Conservation (phyloP, 2,113 vertebrate genomes). For the Callocephalon fimbriatum region DNA sequence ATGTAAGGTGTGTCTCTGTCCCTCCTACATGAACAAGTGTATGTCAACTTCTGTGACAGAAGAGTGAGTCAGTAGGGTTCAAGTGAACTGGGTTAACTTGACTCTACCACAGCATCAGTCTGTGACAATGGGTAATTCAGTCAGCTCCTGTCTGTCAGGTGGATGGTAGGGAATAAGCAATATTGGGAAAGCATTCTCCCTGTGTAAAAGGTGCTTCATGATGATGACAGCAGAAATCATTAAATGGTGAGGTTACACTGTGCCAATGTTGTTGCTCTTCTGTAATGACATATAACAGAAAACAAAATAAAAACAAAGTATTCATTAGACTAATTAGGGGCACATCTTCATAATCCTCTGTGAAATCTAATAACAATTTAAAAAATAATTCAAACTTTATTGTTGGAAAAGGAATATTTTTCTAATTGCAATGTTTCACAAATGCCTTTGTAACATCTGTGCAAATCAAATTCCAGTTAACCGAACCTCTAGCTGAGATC, state of each 20-base stretch:
- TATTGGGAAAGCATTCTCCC: background rate
- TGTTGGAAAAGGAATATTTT: background rate
- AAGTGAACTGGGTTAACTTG: background rate
- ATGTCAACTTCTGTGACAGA: background rate
- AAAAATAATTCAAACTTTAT: background rate
- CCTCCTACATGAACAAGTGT: background rate
- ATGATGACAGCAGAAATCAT: background rate
- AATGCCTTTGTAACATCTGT: background rate
- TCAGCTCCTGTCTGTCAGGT: background rate
- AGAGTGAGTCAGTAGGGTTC: background rate
- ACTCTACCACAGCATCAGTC: background rate
- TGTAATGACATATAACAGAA: background rate
- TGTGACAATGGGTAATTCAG: background rate
- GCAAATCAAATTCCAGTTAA: background rate
- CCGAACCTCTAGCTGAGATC: background rate
- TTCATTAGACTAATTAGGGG: background rate
- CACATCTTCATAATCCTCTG: background rate
- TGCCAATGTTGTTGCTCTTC: background rate
- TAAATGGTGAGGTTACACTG: background rate
- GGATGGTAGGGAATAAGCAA: background rate
- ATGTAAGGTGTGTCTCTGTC: background rate
- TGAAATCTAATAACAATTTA: background rate
- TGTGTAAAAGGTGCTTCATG: background rate
- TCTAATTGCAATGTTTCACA: background rate
- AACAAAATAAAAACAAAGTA: background rate